These are phyloP conservation scores for Anguilla anguilla DNA, from an alignment of 2,797 vertebrate genomes.

Conservation along the genomic window DNA sequence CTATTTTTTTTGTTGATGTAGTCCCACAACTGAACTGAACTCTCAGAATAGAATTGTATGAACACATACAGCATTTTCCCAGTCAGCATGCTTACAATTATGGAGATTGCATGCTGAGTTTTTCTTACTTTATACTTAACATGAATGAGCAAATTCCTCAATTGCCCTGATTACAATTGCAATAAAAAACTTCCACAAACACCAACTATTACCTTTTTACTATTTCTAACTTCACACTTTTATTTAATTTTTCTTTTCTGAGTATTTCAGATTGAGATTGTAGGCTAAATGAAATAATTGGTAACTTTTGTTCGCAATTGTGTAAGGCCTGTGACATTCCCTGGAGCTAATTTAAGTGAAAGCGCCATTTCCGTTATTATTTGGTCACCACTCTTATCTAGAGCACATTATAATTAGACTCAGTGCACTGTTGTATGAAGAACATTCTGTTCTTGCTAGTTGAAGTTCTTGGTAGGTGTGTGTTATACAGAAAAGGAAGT, in stretches of 20 bases:
- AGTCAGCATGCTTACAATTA: not conserved
- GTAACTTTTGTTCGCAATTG: not conserved
- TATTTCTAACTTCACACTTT: not conserved
- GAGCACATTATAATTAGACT: not conserved
- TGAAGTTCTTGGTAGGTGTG: not conserved
- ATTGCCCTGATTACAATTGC: not conserved
- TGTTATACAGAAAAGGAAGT: not conserved
- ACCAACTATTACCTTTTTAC: not conserved
- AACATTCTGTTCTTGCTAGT: not conserved
- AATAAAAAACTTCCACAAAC: not conserved
- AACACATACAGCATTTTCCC: not conserved
- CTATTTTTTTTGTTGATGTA: not conserved
- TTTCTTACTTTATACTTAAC: not conserved
- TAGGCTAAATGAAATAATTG: too few relatives aligned
- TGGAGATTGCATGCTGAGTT: not conserved
- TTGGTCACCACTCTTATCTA: not conserved
- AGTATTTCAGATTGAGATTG: not conserved
- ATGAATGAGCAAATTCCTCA: not conserved
- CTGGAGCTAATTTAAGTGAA: not conserved
- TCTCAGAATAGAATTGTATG: not conserved
- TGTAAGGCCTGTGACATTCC: not conserved
- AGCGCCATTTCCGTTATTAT: not conserved
- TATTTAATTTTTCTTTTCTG: not conserved
- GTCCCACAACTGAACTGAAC: not conserved
- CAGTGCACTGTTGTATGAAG: not conserved